Evolutionary conservation across 2,113 vertebrate species (phyloP).

Genomic region (Rhea pennata): DNA sequence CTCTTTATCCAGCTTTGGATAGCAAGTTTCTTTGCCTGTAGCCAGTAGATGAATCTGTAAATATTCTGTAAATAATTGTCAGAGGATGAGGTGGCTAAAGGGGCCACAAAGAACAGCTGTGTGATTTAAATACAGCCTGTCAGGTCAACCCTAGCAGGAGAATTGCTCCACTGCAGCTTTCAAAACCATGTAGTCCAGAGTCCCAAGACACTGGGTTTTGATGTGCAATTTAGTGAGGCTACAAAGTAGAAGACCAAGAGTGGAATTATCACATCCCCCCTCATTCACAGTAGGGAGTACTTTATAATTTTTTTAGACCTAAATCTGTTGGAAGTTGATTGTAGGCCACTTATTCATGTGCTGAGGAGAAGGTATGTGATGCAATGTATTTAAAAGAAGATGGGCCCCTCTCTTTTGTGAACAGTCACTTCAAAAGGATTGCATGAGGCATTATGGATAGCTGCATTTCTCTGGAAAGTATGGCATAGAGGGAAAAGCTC

Average conservation of each 20-base stretch:
- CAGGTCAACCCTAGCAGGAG: background rate
- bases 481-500: background rate
- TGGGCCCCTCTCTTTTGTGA: background rate
- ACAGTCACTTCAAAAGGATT: background rate
- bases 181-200: slow-evolving; percentile 9
- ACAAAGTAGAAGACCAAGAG: background rate
- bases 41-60: slow-evolving; percentile 20
- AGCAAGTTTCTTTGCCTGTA: background rate
- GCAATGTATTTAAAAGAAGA: background rate
- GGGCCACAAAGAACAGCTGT: background rate
- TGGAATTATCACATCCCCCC: background rate
- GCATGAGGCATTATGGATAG: background rate
- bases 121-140: background rate
- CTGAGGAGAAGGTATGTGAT: background rate
- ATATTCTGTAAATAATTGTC: slow-evolving; percentile 51
- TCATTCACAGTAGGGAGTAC: background rate
- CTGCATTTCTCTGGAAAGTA: background rate
- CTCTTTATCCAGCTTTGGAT: background rate
- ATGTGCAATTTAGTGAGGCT: background rate
- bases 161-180: background rate
- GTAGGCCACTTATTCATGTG: background rate
- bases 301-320: background rate
- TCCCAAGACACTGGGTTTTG: slow-evolving; percentile 23
- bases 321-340: background rate
- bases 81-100: background rate